phyloP scores from a whole-genome alignment of 2,888 invertebrate genomes.

The Zygogramma bicolorata region DNA sequence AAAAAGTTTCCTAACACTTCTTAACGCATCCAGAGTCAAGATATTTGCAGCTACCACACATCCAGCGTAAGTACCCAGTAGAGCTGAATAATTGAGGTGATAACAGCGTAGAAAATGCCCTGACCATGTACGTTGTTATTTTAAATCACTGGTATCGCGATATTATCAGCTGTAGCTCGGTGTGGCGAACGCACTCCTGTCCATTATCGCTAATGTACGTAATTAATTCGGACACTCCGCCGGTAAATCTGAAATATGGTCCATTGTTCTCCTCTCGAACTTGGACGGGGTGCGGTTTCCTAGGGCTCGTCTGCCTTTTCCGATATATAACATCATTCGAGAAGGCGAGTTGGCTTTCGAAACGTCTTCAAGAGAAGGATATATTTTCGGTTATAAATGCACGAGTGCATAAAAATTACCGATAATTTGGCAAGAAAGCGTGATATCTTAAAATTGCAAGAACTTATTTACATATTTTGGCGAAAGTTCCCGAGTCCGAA shows the following conservation, averaged over 20 bases:
- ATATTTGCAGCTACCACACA: background rate
- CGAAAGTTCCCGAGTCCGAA: too few species aligned
- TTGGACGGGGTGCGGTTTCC: background rate
- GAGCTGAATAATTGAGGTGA: conserved; percentile 15
- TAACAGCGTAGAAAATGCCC: conserved; percentile 15
- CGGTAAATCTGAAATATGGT: conserved; percentile 53
- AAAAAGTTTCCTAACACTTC: background rate
- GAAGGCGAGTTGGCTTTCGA: too few species aligned
- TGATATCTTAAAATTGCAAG: too few species aligned
- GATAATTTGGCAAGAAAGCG: too few species aligned
- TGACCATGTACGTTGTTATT: conserved; percentile 52
- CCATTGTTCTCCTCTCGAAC: conserved; percentile 40
- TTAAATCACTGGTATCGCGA: conserved; percentile 56
- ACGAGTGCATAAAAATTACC: too few species aligned
- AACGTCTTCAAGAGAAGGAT: too few species aligned
- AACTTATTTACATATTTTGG: too few species aligned
- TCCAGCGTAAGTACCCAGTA: conserved; percentile 4
- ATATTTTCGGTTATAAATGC: too few species aligned
- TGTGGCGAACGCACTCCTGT: conserved; percentile 51
- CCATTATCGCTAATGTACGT: conserved; percentile 54
- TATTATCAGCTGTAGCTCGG: conserved; percentile 53
- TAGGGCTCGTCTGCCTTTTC: background rate
- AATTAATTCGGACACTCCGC: conserved; percentile 53
- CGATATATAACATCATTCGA: too few species aligned
- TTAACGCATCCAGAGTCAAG: background rate